Conservation (phyloP, 2,113 vertebrate genomes). For the Muntiacus muntjak region DNA sequence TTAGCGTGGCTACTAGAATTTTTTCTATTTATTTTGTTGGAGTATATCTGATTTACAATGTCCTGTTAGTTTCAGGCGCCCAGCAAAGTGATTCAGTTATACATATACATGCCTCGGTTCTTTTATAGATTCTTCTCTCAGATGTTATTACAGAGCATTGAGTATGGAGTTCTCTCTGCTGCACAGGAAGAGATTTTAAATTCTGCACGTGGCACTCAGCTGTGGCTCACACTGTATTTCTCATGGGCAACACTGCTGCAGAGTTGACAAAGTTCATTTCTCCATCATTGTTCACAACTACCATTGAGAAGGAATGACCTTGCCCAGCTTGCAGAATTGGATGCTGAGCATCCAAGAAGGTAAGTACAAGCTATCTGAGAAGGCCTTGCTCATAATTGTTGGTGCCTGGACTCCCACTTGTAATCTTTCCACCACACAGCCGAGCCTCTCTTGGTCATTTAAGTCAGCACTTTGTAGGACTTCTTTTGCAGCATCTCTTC, state of each 20-base stretch:
- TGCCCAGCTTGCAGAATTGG: background rate
- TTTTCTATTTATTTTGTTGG: background rate
- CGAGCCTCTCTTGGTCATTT: too few relatives aligned
- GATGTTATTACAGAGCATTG: background rate
- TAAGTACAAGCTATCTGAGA: background rate
- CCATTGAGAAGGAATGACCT: background rate
- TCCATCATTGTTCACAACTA: too few relatives aligned
- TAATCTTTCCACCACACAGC: background rate
- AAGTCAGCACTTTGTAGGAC: too few relatives aligned
- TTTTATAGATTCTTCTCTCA: background rate
- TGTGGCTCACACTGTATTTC: background rate
- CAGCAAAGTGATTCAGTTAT: background rate
- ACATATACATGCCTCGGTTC: background rate
- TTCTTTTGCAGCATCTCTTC: background rate
- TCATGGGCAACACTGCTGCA: too few relatives aligned
- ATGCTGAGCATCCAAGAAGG: accelerated
- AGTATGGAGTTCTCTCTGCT: background rate
- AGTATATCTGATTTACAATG: background rate
- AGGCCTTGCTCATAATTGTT: accelerated
- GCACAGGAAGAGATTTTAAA: background rate
- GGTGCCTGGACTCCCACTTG: too few relatives aligned
- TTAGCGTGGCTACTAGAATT: accelerated
- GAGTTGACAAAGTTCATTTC: background rate
- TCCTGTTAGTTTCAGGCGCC: background rate
- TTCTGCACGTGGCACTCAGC: accelerated